Evolutionary conservation across 2,888 invertebrate species (phyloP).

Genomic region (Nephrotoma guestfalica): DNA sequence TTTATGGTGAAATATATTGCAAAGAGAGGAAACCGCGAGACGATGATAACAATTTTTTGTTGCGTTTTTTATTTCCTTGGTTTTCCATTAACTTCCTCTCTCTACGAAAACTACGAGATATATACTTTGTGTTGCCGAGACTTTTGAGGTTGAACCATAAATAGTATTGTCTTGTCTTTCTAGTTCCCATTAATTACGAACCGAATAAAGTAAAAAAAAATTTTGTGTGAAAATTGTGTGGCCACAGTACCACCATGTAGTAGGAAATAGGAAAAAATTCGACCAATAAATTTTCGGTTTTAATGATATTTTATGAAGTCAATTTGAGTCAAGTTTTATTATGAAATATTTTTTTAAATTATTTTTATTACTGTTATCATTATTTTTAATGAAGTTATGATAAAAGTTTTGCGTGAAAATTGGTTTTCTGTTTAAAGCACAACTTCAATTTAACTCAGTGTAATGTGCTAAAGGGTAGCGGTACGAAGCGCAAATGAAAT

Average conservation of each 20-base stretch:
- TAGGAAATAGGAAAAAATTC: neutral
- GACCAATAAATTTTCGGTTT: neutral
- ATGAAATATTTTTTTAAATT: neutral
- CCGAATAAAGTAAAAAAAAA: neutral
- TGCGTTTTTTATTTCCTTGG: neutral
- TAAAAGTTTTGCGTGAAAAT: neutral
- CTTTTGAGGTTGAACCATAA: neutral
- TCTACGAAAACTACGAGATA: neutral
- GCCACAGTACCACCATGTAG: neutral
- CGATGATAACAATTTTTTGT: neutral
- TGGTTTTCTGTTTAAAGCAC: neutral
- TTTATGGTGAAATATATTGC: neutral
- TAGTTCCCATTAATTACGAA: neutral
- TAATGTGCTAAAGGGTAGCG: neutral
- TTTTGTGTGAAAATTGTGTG: neutral
- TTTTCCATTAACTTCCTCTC: neutral
- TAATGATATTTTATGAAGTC: neutral
- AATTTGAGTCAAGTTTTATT: neutral
- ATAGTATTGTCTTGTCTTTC: neutral
- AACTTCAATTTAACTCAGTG: neutral
- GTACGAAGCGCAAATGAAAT: neutral
- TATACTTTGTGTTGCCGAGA: neutral
- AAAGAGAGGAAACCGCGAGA: neutral
- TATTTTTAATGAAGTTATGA: neutral
- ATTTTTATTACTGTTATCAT: neutral